Base-by-base conservation (phyloP, 1,140 invertebrate genomes). In the Penaeus chinensis region DNA sequence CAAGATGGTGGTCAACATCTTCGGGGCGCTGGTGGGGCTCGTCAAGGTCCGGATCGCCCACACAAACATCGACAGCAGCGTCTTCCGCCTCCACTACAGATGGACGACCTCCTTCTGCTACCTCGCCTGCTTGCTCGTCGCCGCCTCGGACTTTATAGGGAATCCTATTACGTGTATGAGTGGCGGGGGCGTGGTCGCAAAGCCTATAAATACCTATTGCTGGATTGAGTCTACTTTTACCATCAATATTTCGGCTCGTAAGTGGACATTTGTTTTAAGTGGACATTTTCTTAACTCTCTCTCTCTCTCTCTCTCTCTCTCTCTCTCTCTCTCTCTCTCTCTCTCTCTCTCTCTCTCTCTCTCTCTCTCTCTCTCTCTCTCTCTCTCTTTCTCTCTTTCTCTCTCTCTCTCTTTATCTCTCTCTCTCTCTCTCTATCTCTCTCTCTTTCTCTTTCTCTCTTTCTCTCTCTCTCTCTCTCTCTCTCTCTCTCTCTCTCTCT, bases 201-300 rank as follows among this genome's bases (percentile, higher is more conserved):
- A 96, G 91, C 95, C 96, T 71, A 95, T 97, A 90, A 97, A 97
- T 92, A 97, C 96, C 0, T 97, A 96, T 92, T 98, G 96, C 93
- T 98, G 97, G 97, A 96, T 98, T 85, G 96, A 96, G 18, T 96
- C 96, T 91, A 98, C 97, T 0, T 98, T 96, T 92, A 97, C 96
- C 8, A 92, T 98, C 47, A 85, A 89, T 47, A 87, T 65, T 27
- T 84, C 27, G 16, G 85, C 22, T 66, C 54, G 89, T 90, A 24
- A 89, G 85, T 76, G 20, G 20, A 61, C 11, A n/a, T 83, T 54
- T 42, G 8, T 66, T 27, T 82, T 66, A 3, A 2, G n/a, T 13
- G 37, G 10, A 37, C 0, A n/a, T 63, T 37, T 62, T 63, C 60
- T 24, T 24, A 27, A 82, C 27, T 65, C 22, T 78, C 4, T 81